Evolutionary conservation across 2,888 invertebrate genomes (phyloP), one percentile per base, ranked within the genome.

Genomic region (Scrobipalpa costella): DNA sequence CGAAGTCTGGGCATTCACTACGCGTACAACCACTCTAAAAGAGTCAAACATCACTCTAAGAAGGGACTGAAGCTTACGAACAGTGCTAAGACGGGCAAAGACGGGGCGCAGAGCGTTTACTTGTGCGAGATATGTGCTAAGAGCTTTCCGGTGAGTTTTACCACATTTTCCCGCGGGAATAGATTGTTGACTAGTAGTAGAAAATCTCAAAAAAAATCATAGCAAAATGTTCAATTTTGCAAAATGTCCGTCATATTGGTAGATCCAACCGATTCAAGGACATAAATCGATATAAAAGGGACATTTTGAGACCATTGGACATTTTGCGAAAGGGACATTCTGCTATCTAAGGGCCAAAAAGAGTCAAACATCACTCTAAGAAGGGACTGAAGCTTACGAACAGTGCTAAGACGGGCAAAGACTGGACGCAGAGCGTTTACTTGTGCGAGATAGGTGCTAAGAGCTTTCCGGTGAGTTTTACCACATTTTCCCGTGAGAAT

Each of bases 51-150:
- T 8, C 55, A 55, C 34, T 55, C 55, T n/a, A 55, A 63, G 44
- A 47, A 40, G 2, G 57, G 40, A 52, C 49, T 62, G 63, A 7
- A 61, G 60, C 8, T 40, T 8, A 13, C 11, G 62, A 9, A 13
- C 11, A 40, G 36, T 1, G 49, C 59, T 21, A 40, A 61, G 8
- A 11, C 33, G 8, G 9, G 38, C 55, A 40, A 34, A 47, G 52
- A 55, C 13, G 71, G 71, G 1, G 69, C 68, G 0, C 62, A 65
- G 0, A 5, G 49, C 6, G 57, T 33, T 13, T 63, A 64, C 27
- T 68, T 79, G 0, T 79, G 79, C 40, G 78, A 79, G 34, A 67
- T 78, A 0, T 78, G 79, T 44, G 79, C 77, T 8, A 76, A 75
- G 60, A 71, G 64, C 0, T 64, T 73, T 15, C 69, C 72, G 50